A percentile compares a stretch with the other conserved stretches of the same genome.
phyloP scores from a whole-genome alignment of 2,888 invertebrate species.

The Malthinus flaveolus region DNA sequence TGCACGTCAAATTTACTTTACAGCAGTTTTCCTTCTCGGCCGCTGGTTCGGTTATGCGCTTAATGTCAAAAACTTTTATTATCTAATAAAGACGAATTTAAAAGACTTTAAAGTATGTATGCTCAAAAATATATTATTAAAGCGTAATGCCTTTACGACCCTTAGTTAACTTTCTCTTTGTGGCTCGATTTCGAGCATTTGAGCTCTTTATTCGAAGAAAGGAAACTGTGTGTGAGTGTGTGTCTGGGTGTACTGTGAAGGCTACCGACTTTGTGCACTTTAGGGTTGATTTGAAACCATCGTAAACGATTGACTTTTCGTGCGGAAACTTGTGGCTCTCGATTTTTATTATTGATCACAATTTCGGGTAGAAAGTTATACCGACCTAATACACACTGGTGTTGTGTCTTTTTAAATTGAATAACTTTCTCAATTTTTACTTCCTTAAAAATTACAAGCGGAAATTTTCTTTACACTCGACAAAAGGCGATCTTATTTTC shows the following conservation, averaged over 20 bases:
- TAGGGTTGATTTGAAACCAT: slow-evolving; percentile 28
- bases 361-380: too few species aligned
- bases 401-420: too few species aligned
- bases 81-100: slow-evolving; percentile 1
- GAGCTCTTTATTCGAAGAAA: slow-evolving; percentile 25
- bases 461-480: not conserved
- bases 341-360: slow-evolving; percentile 14
- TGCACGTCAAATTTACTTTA: not conserved
- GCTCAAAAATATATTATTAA: slow-evolving; percentile 12
- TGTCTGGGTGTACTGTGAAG: too few species aligned
- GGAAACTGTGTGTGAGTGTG: not conserved
- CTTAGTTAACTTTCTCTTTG: slow-evolving; percentile 22
- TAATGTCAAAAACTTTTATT: slow-evolving; percentile 3
- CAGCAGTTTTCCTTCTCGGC: not conserved
- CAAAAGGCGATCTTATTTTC: not conserved
- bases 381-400: too few species aligned
- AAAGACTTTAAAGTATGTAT: slow-evolving; percentile 2
- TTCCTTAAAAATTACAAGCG: too few species aligned
- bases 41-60: not conserved
- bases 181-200: slow-evolving; percentile 16
- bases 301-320: slow-evolving; percentile 17
- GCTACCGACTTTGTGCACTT: slow-evolving; percentile 24
- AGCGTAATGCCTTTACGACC: slow-evolving; percentile 15
- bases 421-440: too few species aligned
- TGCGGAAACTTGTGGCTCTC: slow-evolving; percentile 9